Base-by-base conservation (phyloP, 30 jellyfish, hydroid and myxozoan species). In the Turritopsis rubra region DNA sequence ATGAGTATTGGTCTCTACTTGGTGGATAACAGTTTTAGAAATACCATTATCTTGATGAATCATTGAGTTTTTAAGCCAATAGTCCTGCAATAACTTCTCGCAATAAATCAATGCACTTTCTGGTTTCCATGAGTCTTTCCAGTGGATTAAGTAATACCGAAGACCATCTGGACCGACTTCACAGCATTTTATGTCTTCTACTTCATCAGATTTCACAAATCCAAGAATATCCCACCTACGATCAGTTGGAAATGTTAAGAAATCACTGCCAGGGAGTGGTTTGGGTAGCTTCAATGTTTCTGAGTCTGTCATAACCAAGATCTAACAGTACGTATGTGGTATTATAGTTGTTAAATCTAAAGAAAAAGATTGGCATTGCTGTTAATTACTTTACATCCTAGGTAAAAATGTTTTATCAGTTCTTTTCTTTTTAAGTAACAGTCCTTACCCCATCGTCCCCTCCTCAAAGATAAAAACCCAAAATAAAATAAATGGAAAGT, bases 61-160 rank as follows among this genome's bases (percentile, higher is more conserved):
- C 18, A 53, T 20, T 25, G 85, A 79, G 17, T 79, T 79, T 16
- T 53, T 79, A 8, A 21, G 29, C 88, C 88, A 81, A 31, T 52
- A 81, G 29, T 66, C 66, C 26, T 81, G 88, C 52, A 81, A n/a
- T 19, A 81, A 66, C 88, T 81, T 81, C 20, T 81, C 88, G 26
- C 88, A 81, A 53, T 81, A 81, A 18, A 81, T 54, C 54, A 81
- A 30, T 21, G 88, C 65, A 30, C 88, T 81, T 81, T 81, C 88
- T 19, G 84, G 73, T 66, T 81, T 81, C 88, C 88, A 81, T 8
- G 88, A 81, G 7, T 9, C 68, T 54, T 81, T 81, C 88, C 88
- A 81, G 16, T 81, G 88, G 21, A 81, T n/a, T 16, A 81, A 30
- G 66, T 81, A 81, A 30, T 81, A 81, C 28, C 88, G 73, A 66